Conservation (phyloP, 1,140 invertebrate species). For the Sinonovacula constricta region DNA sequence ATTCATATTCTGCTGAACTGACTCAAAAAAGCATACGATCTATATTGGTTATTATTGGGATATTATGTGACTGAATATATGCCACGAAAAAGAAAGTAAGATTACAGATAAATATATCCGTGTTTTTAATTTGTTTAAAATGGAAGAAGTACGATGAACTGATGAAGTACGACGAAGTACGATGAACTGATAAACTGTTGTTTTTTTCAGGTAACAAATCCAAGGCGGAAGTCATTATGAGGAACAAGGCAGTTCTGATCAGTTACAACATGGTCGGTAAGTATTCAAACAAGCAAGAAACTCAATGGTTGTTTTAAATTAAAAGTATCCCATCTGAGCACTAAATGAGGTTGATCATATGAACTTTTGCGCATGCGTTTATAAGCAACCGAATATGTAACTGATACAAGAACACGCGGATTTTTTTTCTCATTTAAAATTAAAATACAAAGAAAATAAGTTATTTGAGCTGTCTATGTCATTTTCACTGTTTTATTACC, state of each 20-base stretch:
- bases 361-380: too few species aligned
- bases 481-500: too few species aligned
- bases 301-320: neutral
- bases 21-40: too few species aligned
- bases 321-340: neutral
- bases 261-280: conserved; percentile 47
- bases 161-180: too few species aligned
- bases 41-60: too few species aligned
- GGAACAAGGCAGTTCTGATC: conserved; percentile 31
- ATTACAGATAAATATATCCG: too few species aligned
- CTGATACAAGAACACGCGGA: neutral
- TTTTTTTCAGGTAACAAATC: neutral
- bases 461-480: neutral
- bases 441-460: neutral
- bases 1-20: too few species aligned
- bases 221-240: conserved; percentile 15
- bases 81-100: too few species aligned
- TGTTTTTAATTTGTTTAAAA: too few species aligned
- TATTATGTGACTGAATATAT: too few species aligned
- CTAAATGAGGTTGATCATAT: neutral
- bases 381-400: neutral
- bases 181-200: too few species aligned
- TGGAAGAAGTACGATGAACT: too few species aligned
- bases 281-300: neutral
- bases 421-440: neutral